These are phyloP conservation scores for Tenthredo distinguenda DNA, from an alignment of 2,888 invertebrate species.

Conservation along the genomic window DNA sequence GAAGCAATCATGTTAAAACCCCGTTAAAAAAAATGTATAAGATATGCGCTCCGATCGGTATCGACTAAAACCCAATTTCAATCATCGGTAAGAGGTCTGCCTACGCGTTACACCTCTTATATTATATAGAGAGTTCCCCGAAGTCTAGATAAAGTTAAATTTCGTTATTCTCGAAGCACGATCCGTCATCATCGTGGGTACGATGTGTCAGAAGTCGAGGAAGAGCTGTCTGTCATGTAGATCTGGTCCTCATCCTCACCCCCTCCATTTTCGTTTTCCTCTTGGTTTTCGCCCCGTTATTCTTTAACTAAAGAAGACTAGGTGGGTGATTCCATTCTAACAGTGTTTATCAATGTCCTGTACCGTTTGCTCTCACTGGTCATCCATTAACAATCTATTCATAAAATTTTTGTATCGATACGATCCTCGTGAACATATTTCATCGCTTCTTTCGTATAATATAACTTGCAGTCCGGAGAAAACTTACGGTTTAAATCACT, in stretches of 20 bases:
- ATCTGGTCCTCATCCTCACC: not conserved
- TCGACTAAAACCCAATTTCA: not conserved
- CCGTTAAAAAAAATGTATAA: too few relatives aligned
- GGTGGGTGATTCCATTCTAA: too few relatives aligned
- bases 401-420: too few relatives aligned
- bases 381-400: too few relatives aligned
- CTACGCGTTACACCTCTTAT: not conserved
- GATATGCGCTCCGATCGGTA: too few relatives aligned
- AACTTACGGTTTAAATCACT: too few relatives aligned
- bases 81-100: not conserved
- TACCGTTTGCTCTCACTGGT: too few relatives aligned
- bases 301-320: not conserved
- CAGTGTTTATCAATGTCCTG: too few relatives aligned
- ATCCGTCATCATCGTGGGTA: slow-evolving; percentile 31
- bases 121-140: not conserved
- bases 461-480: too few relatives aligned
- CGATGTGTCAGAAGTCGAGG: slow-evolving; percentile 18
- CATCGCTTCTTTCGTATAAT: too few relatives aligned
- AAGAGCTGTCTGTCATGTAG: slow-evolving; percentile 8
- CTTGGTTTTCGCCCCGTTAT: not conserved
- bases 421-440: too few relatives aligned
- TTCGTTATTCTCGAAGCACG: slow-evolving; percentile 6
- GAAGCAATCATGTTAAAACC: too few relatives aligned
- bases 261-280: not conserved
- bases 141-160: not conserved